Conservation (phyloP, 53 echinoderm and acorn worm species). For the Zoroaster sp. region DNA sequence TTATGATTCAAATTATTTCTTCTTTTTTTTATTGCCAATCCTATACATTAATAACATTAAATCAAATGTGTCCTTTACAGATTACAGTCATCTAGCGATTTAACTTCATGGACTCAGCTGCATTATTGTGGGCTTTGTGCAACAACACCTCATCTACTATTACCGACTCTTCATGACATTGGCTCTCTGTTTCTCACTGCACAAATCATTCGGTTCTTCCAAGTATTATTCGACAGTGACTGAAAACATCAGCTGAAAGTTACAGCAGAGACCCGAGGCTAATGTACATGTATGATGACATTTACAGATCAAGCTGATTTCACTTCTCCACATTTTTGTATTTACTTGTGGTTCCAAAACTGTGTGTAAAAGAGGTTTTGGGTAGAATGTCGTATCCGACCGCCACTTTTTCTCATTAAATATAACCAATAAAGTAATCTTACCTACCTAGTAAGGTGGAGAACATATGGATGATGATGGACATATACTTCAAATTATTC, state of each 20-base stretch:
- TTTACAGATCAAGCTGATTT: too few species aligned
- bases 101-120: constrained; percentile 2
- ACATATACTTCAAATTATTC: too few species aligned
- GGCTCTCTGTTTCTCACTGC: background rate
- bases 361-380: too few species aligned
- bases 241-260: background rate
- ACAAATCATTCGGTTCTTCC: background rate
- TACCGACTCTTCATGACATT: background rate
- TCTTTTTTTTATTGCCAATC: background rate
- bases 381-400: too few species aligned
- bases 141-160: background rate
- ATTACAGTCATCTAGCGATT: constrained; percentile 81
- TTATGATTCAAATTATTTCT: background rate
- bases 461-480: too few species aligned
- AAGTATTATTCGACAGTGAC: background rate
- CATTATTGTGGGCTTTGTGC: background rate
- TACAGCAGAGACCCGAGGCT: background rate
- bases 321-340: too few species aligned
- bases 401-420: too few species aligned
- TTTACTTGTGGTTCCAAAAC: too few species aligned
- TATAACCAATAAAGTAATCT: too few species aligned
- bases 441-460: too few species aligned
- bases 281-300: too few species aligned
- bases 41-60: too few species aligned
- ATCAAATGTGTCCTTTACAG: constrained; percentile 53